A percentile compares a stretch with the other conserved stretches of the same genome.
These are phyloP conservation scores for Actinia equina DNA, from an alignment of 64 coral and sea anemone species.

Conservation along the genomic window DNA sequence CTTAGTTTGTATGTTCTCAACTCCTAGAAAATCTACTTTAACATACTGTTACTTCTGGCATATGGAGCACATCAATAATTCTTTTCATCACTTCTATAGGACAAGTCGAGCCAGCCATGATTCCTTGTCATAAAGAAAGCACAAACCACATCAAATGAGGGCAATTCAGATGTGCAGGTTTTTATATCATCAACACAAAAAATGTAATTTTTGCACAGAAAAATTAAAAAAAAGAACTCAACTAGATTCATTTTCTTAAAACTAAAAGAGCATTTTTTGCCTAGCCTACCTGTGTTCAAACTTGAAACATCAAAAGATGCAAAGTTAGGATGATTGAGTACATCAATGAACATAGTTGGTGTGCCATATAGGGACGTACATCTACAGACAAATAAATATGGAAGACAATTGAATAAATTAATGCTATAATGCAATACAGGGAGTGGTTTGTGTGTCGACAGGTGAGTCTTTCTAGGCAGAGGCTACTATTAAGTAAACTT, in stretches of 20 bases:
- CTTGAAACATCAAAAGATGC: slow-evolving; percentile 70
- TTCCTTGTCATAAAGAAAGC: slow-evolving; percentile 30
- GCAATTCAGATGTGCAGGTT: neutral
- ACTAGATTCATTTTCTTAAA: too few species aligned
- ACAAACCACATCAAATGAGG: neutral
- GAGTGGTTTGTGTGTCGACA: too few species aligned
- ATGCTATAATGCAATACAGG: too few species aligned
- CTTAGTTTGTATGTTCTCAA: neutral
- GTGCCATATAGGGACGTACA: slow-evolving; percentile 92
- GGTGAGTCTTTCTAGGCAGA: too few species aligned
- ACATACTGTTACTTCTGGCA: slow-evolving; percentile 81
- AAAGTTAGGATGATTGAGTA: slow-evolving; percentile 79
- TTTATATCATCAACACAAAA: too few species aligned
- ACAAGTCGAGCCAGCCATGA: slow-evolving; percentile 90
- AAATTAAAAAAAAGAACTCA: too few species aligned
- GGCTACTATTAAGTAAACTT: too few species aligned
- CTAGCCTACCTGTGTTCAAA: slow-evolving; percentile 65
- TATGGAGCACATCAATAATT: slow-evolving; percentile 62
- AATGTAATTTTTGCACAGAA: neutral
- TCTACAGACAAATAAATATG: slow-evolving; percentile 20
- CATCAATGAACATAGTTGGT: slow-evolving; percentile 98
- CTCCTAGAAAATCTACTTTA: neutral
- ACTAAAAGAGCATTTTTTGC: too few species aligned
- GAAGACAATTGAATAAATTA: too few species aligned
- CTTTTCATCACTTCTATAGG: slow-evolving; percentile 94